phyloP scores from a whole-genome alignment of 2,113 vertebrate species.

The Okapia johnstoni region DNA sequence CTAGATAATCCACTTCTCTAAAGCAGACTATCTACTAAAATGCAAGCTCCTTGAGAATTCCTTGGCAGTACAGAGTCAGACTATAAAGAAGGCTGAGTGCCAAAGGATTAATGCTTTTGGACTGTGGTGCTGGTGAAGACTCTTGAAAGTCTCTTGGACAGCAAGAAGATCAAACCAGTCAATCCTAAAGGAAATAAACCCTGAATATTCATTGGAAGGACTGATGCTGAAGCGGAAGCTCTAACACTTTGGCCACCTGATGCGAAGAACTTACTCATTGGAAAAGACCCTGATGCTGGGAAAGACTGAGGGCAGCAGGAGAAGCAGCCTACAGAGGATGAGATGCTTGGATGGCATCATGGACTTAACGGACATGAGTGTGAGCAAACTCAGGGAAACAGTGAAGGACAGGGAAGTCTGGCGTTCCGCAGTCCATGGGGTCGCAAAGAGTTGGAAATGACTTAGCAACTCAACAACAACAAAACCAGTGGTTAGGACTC shows the following conservation, averaged over 20 bases:
- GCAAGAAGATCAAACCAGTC: background rate
- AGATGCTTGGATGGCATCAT: background rate
- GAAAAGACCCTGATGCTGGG: background rate
- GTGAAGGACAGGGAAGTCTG: background rate
- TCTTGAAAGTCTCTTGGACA: background rate
- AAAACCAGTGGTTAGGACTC: background rate
- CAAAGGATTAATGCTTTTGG: background rate
- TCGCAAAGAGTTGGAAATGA: background rate
- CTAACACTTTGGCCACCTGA: background rate
- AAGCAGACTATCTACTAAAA: background rate
- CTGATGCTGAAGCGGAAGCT: background rate
- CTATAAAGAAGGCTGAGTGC: background rate
- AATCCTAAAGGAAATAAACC: background rate
- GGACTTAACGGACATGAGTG: background rate
- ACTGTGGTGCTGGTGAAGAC: background rate
- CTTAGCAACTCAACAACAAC: background rate
- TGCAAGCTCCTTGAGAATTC: background rate
- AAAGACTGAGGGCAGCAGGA: background rate
- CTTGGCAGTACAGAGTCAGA: background rate
- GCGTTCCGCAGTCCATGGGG: background rate
- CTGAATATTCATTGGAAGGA: background rate
- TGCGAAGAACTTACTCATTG: background rate
- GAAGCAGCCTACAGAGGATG: background rate
- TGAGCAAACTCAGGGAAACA: background rate
- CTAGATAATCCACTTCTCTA: background rate